Base-by-base conservation (phyloP, 2,113 vertebrate genomes). In the Hemiprocne comata region DNA sequence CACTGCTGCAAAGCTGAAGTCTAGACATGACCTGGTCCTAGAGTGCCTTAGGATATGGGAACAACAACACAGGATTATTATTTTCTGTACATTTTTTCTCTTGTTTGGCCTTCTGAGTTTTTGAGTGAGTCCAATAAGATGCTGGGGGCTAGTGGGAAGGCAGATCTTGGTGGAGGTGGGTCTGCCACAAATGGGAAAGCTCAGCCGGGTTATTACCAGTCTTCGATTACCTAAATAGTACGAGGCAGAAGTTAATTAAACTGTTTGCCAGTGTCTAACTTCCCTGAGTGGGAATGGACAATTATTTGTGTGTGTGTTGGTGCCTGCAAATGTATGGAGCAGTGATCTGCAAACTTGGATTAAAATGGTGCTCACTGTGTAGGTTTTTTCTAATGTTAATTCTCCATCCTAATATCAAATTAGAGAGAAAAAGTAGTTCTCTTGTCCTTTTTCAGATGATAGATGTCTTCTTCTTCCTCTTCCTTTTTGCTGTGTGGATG, bases 401-500 rank as follows among this genome's bases (percentile, higher is more conserved):
- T 72, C 20, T 82, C 31, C 29, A 57, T 6, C 7, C 29, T 34
- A 3, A 8, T 44, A 20, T 34, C 31, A 33, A 42, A 18, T 29
- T 3, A 5, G 18, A 5, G 25, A 51, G 7, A 7, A 26, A 33
- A 36, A 53, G 29, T 46, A 55, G 12, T 51, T 61, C 9, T 36
- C 9, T 33, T 85, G 38, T 89, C 40, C 61, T 92, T 61, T 25
- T 46, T 11, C 97, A 98, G 98, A 85, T 98, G 89, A 96, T 98
- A 72, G 98, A 98, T 3, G 98, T 98, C 26, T 98, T 98, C 96
- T 98, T 98, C 96, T 98, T 98, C 97, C 97, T 98, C 31, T 98
- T 98, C 94, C 98, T 98, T 62, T 98, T 98, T 3, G 98, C 98
- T 1, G 98, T 98, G 75, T 98, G 98, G 98, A 98, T 98, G 97